Conservation (phyloP, 2,888 invertebrate species). For the Acanthoscelides obtectus region DNA sequence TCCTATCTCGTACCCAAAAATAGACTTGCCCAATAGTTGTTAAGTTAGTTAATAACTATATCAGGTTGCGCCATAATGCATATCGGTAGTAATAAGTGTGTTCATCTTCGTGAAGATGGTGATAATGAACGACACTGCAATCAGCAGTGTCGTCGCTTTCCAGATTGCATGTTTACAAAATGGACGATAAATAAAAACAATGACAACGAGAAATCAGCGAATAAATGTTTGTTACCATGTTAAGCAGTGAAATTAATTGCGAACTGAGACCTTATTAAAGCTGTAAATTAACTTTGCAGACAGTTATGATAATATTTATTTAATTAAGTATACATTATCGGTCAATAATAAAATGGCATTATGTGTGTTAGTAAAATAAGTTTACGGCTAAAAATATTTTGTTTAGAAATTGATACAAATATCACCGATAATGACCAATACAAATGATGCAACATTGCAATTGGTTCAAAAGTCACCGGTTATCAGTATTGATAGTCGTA, state of each 20-base stretch:
- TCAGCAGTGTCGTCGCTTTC: background rate
- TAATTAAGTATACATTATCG: background rate
- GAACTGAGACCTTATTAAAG: background rate
- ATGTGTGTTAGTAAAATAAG: background rate
- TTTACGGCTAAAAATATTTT: background rate
- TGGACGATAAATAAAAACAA: background rate
- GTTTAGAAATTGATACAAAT: background rate
- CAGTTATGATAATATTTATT: background rate
- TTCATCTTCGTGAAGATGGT: background rate
- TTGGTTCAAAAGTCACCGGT: background rate
- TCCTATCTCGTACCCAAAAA: no score
- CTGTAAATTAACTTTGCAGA: background rate
- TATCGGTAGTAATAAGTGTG: background rate
- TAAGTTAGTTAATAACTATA: no score
- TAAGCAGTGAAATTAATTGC: background rate
- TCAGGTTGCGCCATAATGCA: background rate
- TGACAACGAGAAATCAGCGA: background rate
- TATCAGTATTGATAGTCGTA: background rate
- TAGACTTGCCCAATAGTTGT: no score
- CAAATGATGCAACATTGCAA: background rate
- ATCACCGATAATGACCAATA: background rate
- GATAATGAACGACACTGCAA: background rate
- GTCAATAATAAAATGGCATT: background rate
- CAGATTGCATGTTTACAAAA: background rate
- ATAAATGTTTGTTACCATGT: background rate